Evolutionary conservation across 2,888 invertebrate genomes (phyloP), one percentile per base, ranked within the genome.

Genomic region (Anticlea derivata): DNA sequence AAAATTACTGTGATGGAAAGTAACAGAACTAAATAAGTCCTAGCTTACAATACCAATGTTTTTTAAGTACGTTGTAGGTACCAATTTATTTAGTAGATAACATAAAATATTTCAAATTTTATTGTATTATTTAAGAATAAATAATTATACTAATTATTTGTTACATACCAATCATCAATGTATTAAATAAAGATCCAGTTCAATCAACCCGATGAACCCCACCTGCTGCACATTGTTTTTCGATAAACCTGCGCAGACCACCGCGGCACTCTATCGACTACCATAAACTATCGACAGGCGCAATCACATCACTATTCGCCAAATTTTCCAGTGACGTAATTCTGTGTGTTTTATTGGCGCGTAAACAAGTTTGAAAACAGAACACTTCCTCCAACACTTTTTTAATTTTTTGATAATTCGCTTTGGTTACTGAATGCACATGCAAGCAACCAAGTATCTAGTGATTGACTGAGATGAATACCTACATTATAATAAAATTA

Each of bases 261-360:
- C 27, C 8, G 22, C 40, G 0, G 22, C 20, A 27, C 22, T 20
- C 8, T 13, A 40, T 48, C 39, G 48, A 34, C 13, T 34, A 7
- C 7, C n/a, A 8, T 29, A 7, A 34, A 12, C 30, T 46, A 33
- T 39, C 46, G 39, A 46, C 7, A 17, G 7, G 7, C 22, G 20
- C n/a, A n/a, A n/a, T 30, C 13, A 22, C 46, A 47, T 47, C 46
- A 47, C 46, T 47, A 39, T 5, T 12, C 7, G 7, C 46, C 24
- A 47, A 47, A 47, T 33, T 39, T 38, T 38, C 26, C 35, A 17
- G 7, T 12, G 44, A 35, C 27, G n/a, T n/a, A 20, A 35, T 44
- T 33, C 43, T 44, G 43, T 34, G 1, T 22, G 5, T 26, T 10
- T 33, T 17, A 8, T 39, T 38, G 5, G 13, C 13, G 12, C 12